phyloP scores from a whole-genome alignment of 2,113 vertebrate genomes.

The Pantherophis guttatus region DNA sequence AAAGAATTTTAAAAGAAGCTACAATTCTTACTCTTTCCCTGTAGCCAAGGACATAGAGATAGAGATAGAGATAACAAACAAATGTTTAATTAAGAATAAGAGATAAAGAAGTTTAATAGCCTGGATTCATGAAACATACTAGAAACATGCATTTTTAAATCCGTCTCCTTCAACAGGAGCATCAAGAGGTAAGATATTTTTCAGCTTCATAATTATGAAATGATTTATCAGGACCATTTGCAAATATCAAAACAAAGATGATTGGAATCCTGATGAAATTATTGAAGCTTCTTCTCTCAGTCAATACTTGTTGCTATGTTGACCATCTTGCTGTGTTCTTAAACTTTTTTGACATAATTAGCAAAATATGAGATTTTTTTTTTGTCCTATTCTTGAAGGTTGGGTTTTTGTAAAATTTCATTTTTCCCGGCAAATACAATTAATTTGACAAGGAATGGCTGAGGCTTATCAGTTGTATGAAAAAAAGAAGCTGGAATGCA shows the following conservation, averaged over 20 bases:
- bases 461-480: not conserved
- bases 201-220: not conserved
- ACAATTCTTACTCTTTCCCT: not conserved
- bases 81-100: not conserved
- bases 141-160: not conserved
- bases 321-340: not conserved
- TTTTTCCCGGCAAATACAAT: not conserved
- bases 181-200: not conserved
- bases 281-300: not conserved
- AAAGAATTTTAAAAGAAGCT: not conserved
- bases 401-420: not conserved
- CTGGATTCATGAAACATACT: not conserved
- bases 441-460: not conserved
- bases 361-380: not conserved
- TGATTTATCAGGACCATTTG: not conserved
- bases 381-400: not conserved
- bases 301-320: not conserved
- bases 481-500: not conserved
- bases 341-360: not conserved
- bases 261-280: not conserved
- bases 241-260: not conserved
- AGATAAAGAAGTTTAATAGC: not conserved
- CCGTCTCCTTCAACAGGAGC: not conserved
- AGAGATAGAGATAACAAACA: not conserved
- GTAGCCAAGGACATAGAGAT: not conserved